Percentiles rank a stretch among this genome's conserved stretches.
Evolutionary conservation across 2,113 vertebrate genomes (phyloP).

Genomic region (Proterorhinus semilunaris): DNA sequence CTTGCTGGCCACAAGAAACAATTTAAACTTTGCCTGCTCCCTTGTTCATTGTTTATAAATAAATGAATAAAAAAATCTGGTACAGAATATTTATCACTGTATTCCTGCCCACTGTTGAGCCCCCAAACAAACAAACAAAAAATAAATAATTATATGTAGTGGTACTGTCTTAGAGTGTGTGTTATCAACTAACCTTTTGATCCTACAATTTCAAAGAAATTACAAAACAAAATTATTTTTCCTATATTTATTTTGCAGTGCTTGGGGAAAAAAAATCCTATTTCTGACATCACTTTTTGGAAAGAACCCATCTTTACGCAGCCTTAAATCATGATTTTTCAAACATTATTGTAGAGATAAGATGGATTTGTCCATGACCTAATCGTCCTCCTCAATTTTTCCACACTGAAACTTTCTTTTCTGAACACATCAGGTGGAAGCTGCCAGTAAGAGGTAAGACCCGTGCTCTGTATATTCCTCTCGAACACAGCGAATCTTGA

Average conservation of each 20-base stretch:
- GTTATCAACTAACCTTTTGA: too few relatives aligned
- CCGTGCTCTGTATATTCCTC: constrained; percentile 8
- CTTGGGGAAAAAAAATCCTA: background rate
- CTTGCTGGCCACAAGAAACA: too few relatives aligned
- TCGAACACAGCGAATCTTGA: constrained; percentile 24
- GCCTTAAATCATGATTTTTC: background rate
- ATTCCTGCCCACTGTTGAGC: too few relatives aligned
- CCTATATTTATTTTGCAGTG: background rate
- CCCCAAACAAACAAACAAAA: too few relatives aligned
- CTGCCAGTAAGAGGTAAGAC: constrained; percentile 5
- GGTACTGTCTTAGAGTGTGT: too few relatives aligned
- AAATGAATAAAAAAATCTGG: too few relatives aligned
- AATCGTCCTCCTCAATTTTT: background rate
- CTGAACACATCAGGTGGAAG: background rate
- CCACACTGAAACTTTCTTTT: constrained; percentile 1
- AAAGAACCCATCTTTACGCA: background rate
- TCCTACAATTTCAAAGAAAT: too few relatives aligned
- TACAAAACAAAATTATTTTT: background rate
- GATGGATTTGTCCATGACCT: background rate
- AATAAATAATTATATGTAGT: too few relatives aligned
- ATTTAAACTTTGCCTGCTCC: too few relatives aligned
- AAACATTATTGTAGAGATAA: background rate
- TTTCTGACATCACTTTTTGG: background rate
- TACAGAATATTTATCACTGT: too few relatives aligned
- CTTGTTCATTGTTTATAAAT: too few relatives aligned